Evolutionary conservation across 1,140 invertebrate genomes (phyloP), one percentile per base, ranked within the genome.

Genomic region (Caerostris extrusa): DNA sequence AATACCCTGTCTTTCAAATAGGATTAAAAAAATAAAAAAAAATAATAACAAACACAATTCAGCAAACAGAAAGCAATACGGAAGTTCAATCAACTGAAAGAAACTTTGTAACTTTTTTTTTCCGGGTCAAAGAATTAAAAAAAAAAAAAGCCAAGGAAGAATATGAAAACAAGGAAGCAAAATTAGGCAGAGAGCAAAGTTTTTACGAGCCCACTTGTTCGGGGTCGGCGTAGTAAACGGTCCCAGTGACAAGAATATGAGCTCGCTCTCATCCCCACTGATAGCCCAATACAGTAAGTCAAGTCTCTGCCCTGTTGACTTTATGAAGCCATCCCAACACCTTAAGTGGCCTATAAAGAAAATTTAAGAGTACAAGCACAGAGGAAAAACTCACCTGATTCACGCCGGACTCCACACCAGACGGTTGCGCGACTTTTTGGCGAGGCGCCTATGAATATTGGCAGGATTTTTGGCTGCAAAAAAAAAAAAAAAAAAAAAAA

Each of bases 311-410:
- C 85, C 92, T 93, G 92, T 93, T 93, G 92, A 93, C 92, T 93
- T 93, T 93, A 93, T 93, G 92, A 93, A 93, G 91, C 92, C 64
- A 93, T 93, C 92, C 83, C 85, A 58, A 56, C 92, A 93, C 92
- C 86, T 93, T 93, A 93, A 93, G 92, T 93, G 92, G 92, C 69
- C 92, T 93, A 93, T 93, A 93, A 93, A 93, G 92, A 93, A 93
- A 93, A 93, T 93, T 93, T 93, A 93, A 93, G 92, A 89, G 92
- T 88, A 88, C 85, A 93, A 71, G 83, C 56, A 14, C 56, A 50
- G n/a, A n/a, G 61, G 90, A 93, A 93, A 93, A 88, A 93, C 92
- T 93, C 92, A 93, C 92, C 92, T 93, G 92, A 92, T 69, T 86
- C 82, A 34, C 17, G 7, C 6, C 53, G 34, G 90, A 53, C 55